Evolutionary conservation across 2,797 vertebrate genomes (phyloP).

Genomic region (Phyllotis vaccarum): DNA sequence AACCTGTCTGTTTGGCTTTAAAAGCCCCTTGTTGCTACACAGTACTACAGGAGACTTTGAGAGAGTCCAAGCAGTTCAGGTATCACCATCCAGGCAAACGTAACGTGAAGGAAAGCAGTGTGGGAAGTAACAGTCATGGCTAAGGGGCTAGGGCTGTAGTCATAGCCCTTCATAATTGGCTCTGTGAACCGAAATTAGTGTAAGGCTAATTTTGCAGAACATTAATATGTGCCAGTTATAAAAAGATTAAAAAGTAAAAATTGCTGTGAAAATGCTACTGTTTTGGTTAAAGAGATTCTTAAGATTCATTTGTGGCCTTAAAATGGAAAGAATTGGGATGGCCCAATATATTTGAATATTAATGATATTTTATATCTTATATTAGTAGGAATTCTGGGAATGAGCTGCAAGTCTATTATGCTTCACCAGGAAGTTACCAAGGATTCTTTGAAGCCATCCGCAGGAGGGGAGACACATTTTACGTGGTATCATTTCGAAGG

Average conservation of each 20-base stretch:
- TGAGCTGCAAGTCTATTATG: constrained; percentile 97
- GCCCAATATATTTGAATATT: background rate
- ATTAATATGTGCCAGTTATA: background rate
- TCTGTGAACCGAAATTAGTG: background rate
- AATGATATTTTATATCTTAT: constrained; percentile 31
- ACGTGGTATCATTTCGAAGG: constrained; percentile 97
- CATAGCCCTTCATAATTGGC: background rate
- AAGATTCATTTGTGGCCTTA: background rate
- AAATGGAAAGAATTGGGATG: background rate
- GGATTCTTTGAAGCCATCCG: constrained; percentile 96
- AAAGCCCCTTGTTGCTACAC: background rate
- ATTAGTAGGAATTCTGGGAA: constrained; percentile 91
- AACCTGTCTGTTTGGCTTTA: background rate
- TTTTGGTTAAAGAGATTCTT: constrained; percentile 24
- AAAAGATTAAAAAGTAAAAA: background rate
- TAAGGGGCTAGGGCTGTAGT: background rate
- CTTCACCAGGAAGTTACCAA: constrained; percentile 93
- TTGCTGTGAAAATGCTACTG: background rate
- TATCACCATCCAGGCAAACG: background rate
- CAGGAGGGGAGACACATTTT: constrained; percentile 96
- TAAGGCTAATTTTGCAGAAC: background rate
- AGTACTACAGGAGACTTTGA: background rate
- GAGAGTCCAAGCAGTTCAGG: background rate
- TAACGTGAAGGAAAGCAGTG: background rate
- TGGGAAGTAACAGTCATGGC: background rate